Evolutionary conservation across 2,888 invertebrate species (phyloP).

Genomic region (Coelopa pilipes): DNA sequence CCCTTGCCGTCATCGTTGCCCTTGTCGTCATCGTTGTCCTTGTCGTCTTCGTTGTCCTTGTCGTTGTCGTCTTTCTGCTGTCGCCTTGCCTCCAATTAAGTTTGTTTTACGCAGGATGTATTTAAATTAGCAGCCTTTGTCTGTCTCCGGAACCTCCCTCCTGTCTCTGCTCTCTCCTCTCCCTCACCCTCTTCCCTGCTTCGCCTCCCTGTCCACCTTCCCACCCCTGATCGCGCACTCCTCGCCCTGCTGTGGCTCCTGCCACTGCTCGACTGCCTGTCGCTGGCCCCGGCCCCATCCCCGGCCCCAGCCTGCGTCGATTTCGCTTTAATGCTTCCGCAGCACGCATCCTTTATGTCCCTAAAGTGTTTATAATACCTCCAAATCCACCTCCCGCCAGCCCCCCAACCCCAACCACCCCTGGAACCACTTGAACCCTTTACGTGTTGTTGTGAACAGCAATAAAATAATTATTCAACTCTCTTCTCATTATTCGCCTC

Average conservation of each 20-base stretch:
- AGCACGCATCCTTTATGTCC: slow-evolving; percentile 4
- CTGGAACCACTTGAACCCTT: no score
- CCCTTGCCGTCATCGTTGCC: background rate
- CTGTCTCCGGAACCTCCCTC: background rate
- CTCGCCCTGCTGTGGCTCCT: background rate
- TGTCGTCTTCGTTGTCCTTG: background rate
- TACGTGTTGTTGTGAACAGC: background rate
- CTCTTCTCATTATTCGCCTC: background rate
- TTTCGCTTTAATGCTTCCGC: background rate
- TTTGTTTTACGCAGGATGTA: slow-evolving; percentile 18
- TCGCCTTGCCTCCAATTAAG: slow-evolving; percentile 7
- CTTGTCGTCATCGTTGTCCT: slow-evolving; percentile 9
- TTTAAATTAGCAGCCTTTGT: slow-evolving; percentile 26
- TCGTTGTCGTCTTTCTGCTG: background rate
- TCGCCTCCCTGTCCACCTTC: background rate
- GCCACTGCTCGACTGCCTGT: no score
- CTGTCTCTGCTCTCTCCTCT: background rate
- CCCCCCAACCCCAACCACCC: no score
- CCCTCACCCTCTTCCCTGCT: background rate
- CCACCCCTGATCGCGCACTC: background rate
- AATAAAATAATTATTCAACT: slow-evolving; percentile 8
- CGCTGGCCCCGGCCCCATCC: no score
- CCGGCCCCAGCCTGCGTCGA: background rate
- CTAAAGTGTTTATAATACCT: slow-evolving; percentile 17
- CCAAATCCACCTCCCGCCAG: no score